phyloP scores from a whole-genome alignment of 64 coral and sea anemone genomes.

The Actinia equina region DNA sequence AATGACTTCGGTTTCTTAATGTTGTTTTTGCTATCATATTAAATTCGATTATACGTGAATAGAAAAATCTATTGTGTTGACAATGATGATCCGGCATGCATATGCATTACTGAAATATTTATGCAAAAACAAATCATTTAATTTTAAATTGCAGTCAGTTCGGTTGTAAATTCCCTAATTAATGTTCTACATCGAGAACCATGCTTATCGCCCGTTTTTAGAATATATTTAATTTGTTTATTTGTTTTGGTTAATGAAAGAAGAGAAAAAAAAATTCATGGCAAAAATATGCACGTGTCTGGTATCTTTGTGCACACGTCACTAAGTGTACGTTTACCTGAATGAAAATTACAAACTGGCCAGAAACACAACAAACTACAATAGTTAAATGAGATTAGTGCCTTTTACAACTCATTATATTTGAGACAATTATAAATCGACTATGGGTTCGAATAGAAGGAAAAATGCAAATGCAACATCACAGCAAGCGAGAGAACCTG shows the following conservation, averaged over 20 bases:
- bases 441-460: neutral
- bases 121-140: too few relatives aligned
- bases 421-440: neutral
- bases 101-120: too few relatives aligned
- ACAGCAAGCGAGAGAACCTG: neutral
- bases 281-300: neutral
- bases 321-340: neutral
- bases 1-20: too few relatives aligned
- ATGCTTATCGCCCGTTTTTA: too few relatives aligned
- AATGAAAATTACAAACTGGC: conserved; percentile 24
- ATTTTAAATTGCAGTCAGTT: too few relatives aligned
- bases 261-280: neutral
- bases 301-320: neutral
- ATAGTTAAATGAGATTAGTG: neutral
- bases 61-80: too few relatives aligned
- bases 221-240: too few relatives aligned
- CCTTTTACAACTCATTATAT: neutral
- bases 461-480: neutral
- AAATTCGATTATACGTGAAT: too few relatives aligned
- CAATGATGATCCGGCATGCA: too few relatives aligned
- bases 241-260: neutral
- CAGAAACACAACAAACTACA: neutral
- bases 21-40: too few relatives aligned
- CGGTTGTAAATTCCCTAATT: too few relatives aligned
- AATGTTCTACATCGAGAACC: too few relatives aligned